Conservation (phyloP, 2,797 vertebrate genomes). For the Rhinatrema bivittatum region DNA sequence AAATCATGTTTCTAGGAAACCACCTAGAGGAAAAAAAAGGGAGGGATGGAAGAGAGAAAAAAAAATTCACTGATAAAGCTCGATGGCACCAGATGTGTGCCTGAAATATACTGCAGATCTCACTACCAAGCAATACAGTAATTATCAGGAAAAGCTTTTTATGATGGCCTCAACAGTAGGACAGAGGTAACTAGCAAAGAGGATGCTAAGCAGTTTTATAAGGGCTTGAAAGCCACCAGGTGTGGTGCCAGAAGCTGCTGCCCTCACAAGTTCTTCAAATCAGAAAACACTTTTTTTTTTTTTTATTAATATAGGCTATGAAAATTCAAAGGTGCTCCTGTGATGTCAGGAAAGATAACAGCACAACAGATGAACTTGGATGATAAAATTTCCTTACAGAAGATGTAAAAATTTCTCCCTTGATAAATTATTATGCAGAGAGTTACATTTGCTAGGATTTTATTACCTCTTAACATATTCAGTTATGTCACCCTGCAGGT, state of each 20-base stretch:
- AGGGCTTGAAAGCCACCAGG: constrained; percentile 23
- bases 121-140: constrained; percentile 46
- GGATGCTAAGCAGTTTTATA: constrained; percentile 32
- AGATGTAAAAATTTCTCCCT: too few relatives aligned
- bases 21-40: constrained; percentile 56
- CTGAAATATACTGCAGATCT: constrained; percentile 43
- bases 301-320: too few relatives aligned
- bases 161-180: constrained; percentile 41
- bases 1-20: constrained; percentile 74
- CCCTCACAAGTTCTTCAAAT: too few relatives aligned
- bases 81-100: constrained; percentile 36
- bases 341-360: too few relatives aligned
- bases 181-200: constrained; percentile 24
- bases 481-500: too few relatives aligned
- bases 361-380: too few relatives aligned
- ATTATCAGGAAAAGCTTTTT: constrained; percentile 46
- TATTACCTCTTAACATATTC: too few relatives aligned
- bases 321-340: too few relatives aligned
- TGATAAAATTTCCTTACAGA: too few relatives aligned
- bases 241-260: constrained; percentile 28
- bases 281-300: too few relatives aligned
- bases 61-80: constrained; percentile 46
- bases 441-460: too few relatives aligned
- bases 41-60: constrained; percentile 6
- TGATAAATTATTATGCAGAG: too few relatives aligned